These are phyloP conservation scores for Porites lobata DNA, from an alignment of 92 coral and sea anemone genomes.

Conservation along the genomic window DNA sequence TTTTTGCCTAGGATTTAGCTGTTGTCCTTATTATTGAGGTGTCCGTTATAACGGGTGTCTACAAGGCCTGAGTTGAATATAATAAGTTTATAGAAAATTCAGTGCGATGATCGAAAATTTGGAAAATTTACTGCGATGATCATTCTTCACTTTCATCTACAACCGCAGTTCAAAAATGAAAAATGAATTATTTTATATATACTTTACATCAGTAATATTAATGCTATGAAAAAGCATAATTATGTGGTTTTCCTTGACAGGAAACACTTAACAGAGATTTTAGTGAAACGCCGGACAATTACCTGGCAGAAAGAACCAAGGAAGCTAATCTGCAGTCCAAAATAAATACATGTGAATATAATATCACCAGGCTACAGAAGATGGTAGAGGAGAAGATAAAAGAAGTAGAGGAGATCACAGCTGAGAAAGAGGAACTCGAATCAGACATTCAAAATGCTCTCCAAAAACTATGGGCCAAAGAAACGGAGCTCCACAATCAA, in stretches of 20 bases:
- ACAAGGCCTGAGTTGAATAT: too few relatives aligned
- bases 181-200: too few relatives aligned
- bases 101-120: too few relatives aligned
- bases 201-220: too few relatives aligned
- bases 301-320: too few relatives aligned
- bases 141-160: too few relatives aligned
- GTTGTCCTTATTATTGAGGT: too few relatives aligned
- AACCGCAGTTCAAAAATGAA: too few relatives aligned
- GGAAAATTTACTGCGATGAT: too few relatives aligned
- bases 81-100: too few relatives aligned
- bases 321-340: neutral
- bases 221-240: neutral
- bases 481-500: conserved; percentile 29
- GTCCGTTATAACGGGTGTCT: too few relatives aligned
- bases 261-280: neutral
- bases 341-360: neutral
- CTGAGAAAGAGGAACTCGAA: conserved; percentile 39
- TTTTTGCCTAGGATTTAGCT: too few relatives aligned
- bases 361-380: conserved; percentile 1
- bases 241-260: neutral
- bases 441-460: conserved; percentile 27
- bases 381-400: conserved; percentile 27
- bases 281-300: neutral
- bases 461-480: conserved; percentile 42
- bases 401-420: conserved; percentile 24